Percentiles rank a stretch among this genome's conserved stretches.
phyloP scores from a whole-genome alignment of 2,797 vertebrate genomes.

The Oophaga sylvatica region DNA sequence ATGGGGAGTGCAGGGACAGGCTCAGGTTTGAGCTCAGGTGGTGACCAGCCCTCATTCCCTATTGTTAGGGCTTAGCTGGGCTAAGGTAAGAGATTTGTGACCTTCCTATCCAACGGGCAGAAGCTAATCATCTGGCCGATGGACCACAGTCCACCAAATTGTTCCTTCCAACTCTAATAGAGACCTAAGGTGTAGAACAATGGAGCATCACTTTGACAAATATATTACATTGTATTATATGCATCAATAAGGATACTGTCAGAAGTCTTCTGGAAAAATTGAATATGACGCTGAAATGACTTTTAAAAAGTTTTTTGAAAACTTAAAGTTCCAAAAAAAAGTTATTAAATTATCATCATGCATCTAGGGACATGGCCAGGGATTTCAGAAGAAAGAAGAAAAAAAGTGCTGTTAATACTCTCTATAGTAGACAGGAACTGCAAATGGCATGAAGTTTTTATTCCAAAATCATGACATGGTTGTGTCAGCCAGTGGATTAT shows the following conservation, averaged over 20 bases:
- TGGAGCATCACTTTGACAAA: background rate
- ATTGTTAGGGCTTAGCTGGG: too few species aligned
- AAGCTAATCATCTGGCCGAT: too few species aligned
- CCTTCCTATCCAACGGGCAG: too few species aligned
- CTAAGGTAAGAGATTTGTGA: too few species aligned
- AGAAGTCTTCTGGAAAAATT: background rate
- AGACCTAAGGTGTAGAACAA: background rate
- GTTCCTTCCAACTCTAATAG: too few species aligned
- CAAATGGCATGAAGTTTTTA: constrained; percentile 19
- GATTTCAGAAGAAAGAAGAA: background rate
- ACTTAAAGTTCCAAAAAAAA: background rate
- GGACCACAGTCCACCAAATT: too few species aligned
- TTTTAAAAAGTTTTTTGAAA: background rate
- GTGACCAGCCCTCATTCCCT: too few species aligned
- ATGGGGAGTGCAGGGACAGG: too few species aligned
- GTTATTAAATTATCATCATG: background rate
- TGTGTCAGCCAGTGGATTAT: constrained; percentile 18
- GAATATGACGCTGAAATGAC: background rate
- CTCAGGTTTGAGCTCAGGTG: too few species aligned
- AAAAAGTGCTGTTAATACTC: background rate
- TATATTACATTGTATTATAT: background rate
- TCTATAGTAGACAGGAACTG: background rate
- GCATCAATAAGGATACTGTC: background rate
- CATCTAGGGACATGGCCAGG: background rate
- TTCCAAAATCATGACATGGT: constrained; percentile 27